These are phyloP conservation scores for Galago senegalensis DNA, from an alignment of 2,797 vertebrate genomes.

Conservation along the genomic window DNA sequence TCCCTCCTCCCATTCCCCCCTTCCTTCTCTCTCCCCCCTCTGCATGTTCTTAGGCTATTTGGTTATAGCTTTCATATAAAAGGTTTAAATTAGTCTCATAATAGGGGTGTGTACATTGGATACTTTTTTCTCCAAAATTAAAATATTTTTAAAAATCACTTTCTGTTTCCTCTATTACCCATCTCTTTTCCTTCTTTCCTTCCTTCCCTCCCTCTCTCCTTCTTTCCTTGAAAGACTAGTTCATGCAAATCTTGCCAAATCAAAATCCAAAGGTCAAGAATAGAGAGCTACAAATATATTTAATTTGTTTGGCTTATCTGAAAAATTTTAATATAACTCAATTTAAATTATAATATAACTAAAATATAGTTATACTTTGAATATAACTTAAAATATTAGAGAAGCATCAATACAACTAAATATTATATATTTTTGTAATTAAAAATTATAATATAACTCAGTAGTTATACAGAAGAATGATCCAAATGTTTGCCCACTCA, in stretches of 20 bases:
- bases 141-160: background rate
- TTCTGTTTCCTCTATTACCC: background rate
- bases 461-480: slow-evolving; percentile 14
- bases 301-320: slow-evolving; percentile 49
- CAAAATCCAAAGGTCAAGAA: background rate
- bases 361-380: too few relatives aligned
- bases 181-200: background rate
- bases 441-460: slow-evolving; percentile 21
- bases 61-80: too few relatives aligned
- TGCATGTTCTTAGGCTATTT: too few relatives aligned
- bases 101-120: too few relatives aligned
- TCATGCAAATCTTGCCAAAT: slow-evolving; percentile 20
- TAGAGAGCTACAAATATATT: background rate
- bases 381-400: too few relatives aligned
- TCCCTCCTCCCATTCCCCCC: too few relatives aligned
- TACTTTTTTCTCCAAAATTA: background rate
- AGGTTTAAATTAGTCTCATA: too few relatives aligned
- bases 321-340: slow-evolving; percentile 19
- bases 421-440: too few relatives aligned
- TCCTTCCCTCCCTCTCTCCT: background rate
- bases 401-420: too few relatives aligned
- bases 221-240: background rate
- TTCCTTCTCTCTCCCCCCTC: too few relatives aligned
- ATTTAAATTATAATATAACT: background rate
- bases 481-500: background rate